A percentile compares a stretch with the other conserved stretches of the same genome.
Conservation (phyloP, 2,113 vertebrate species). For the Psephotus haematonotus region DNA sequence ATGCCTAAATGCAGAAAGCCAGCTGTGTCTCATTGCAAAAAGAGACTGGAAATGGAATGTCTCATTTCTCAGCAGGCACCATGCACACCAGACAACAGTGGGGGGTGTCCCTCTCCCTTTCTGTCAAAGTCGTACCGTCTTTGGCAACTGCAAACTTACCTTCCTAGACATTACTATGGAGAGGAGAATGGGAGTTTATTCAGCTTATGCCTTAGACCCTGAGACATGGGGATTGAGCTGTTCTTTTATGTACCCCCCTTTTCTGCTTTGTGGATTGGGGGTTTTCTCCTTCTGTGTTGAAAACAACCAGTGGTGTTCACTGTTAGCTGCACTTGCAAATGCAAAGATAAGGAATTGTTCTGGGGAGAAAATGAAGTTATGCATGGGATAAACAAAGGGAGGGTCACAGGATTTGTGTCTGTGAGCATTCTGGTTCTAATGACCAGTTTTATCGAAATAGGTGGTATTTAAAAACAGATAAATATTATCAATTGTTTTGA, state of each 20-base stretch:
- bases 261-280: background rate
- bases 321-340: background rate
- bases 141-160: background rate
- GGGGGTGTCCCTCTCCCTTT: background rate
- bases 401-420: background rate
- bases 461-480: background rate
- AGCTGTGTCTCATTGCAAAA: background rate
- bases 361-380: background rate
- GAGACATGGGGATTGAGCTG: background rate
- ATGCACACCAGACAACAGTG: background rate
- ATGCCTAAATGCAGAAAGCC: slow-evolving; percentile 11
- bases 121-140: background rate
- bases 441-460: background rate
- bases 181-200: background rate
- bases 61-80: background rate
- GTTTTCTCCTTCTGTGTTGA: background rate
- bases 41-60: background rate
- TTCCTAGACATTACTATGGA: background rate
- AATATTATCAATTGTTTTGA: background rate
- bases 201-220: background rate
- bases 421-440: background rate
- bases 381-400: background rate
- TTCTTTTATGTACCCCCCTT: background rate
- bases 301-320: background rate
- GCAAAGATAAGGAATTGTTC: background rate